Conservation (phyloP, 2,113 vertebrate species). For the Chlamydotis undulata region DNA sequence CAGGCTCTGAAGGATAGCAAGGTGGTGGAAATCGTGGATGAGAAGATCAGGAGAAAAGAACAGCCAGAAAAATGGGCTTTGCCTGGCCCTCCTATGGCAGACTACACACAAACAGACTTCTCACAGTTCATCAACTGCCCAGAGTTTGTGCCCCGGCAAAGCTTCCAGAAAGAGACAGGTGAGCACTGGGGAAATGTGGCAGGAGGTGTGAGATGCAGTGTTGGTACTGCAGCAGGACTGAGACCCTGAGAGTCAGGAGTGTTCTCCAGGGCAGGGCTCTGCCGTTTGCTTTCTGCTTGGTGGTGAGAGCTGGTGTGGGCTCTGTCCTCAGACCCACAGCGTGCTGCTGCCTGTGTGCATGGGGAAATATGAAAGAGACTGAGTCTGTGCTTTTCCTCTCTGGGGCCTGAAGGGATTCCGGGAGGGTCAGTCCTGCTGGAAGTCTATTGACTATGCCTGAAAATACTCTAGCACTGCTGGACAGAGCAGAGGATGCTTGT, state of each 20-base stretch:
- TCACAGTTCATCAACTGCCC: constrained; percentile 96
- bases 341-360: accelerated
- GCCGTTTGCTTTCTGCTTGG: not conserved
- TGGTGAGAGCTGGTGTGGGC: not conserved
- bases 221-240: not conserved
- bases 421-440: not conserved
- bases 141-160: constrained; percentile 92
- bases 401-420: not conserved
- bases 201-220: not conserved
- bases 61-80: constrained; percentile 95
- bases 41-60: constrained; percentile 93
- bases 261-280: not conserved
- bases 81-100: constrained; percentile 84
- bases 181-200: not conserved
- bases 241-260: not conserved
- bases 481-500: not conserved
- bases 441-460: not conserved
- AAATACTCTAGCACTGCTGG: not conserved
- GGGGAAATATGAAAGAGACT: not conserved
- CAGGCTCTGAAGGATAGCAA: constrained; percentile 95
- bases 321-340: not conserved
- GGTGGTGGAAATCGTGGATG: constrained; percentile 92
- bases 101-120: constrained; percentile 91
- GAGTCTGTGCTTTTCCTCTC: not conserved
- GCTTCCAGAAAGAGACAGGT: constrained; percentile 86